Evolutionary conservation across 2,113 vertebrate genomes (phyloP), one percentile per base, ranked within the genome.

Genomic region (Silurus glanis): DNA sequence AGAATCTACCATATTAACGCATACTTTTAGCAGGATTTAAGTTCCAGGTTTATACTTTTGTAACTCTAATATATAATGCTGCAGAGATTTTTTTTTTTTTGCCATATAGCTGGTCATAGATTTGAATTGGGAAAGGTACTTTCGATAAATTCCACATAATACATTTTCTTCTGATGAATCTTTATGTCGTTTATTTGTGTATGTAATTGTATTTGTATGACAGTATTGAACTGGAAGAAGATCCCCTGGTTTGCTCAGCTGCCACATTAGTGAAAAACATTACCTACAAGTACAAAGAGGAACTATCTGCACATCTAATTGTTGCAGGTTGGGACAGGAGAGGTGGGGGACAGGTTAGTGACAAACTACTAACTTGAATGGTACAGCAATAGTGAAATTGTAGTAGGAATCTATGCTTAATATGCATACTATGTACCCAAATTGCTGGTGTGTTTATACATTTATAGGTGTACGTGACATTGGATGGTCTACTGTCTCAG

Each of bases 281-380:
- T 87, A 95, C 94, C 2, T 97, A 97, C 89, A 96, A 96, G 67
- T 95, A 97, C 69, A 96, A 95, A 80, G 97, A 97, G 82, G 97
- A 97, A 55, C 90, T 97, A 66, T 94, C 94, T 0, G 96, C 96
- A 0, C 96, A 97, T 83, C 96, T 97, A 9, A 95, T 97, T 23
- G 95, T 97, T 49, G 96, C 95, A 0, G 97, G 96, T 23, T 97
- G 97, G 96, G 97, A 97, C 93, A 90, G 85, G 51, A 91, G 84
- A 55, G 83, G 67, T 4, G 95, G 95, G 0, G 97, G 96, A 25
- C 97, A 97, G 94, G 97, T 97, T 82, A 88, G 94, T 90, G 4
- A 13, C 16, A 25, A 49, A 58, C 59, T 69, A 23, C 0, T 78
- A 3, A 47, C 21, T 59, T 28, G 12, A 61, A 59, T 80, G 28